Evolutionary conservation across 2,888 invertebrate species (phyloP), one percentile per base, ranked within the genome.

Genomic region (Lampropteryx suffumata): DNA sequence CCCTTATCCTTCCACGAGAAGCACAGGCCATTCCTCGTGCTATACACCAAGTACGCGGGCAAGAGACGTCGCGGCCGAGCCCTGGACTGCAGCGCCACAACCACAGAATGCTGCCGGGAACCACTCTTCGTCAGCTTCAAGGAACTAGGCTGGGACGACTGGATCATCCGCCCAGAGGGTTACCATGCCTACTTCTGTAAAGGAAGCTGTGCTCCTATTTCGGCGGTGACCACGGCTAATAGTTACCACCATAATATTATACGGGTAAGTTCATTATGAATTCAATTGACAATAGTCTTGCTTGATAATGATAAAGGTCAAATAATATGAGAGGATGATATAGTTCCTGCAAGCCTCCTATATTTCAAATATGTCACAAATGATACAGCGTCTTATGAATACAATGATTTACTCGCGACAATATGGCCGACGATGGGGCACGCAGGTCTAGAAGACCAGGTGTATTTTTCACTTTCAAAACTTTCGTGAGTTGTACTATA

Each of bases 101-200:
- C 93, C 57, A 94, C 93, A 27, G 96, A 95, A 65, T 97, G 97
- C 76, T 97, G 97, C 74, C 87, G 96, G 9, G 96, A 97, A 73
- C 94, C 94, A 29, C 90, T 97, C 0, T 95, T 94, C 71, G 94
- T 97, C 55, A 95, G 94, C 58, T 97, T 97, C 73, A 93, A 93
- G 53, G 95, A 96, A 32, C 93, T 97, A 45, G 96, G 96, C 36
- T 97, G 97, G 97, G 94, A 94, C 63, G 94, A 96, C 76, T 97
- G 97, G 97, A 96, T 97, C 52, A 92, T 97, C 57, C 91, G 93
- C 59, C 97, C 97, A 0, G 90, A 92, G 9, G 96, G 96, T 0
- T 97, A 97, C 78, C 94, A 96, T 67, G 97, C 97, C 0, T 96
- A 96, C 79, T 97, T 96, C 84, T 97, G 97, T 73, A 94, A 94